These are phyloP conservation scores for Corythucha ciliata DNA, from an alignment of 2,888 invertebrate genomes.

Conservation along the genomic window DNA sequence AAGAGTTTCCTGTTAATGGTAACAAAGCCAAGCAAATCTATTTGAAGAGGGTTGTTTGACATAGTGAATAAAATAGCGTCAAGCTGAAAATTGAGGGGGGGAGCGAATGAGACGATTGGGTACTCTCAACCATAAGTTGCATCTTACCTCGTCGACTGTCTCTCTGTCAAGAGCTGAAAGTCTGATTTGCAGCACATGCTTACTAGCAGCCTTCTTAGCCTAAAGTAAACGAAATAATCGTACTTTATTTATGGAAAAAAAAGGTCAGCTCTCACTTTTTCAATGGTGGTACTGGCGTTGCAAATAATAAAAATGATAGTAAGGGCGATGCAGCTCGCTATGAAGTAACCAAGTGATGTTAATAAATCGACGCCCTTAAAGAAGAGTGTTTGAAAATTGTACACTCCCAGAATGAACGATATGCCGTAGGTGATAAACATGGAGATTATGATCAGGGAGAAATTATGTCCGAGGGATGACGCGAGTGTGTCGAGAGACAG, in stretches of 20 bases:
- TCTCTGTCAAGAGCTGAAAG: no score
- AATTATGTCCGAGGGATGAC: slow-evolving; percentile 16
- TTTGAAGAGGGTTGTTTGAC: slow-evolving; percentile 16
- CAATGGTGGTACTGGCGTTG: no score
- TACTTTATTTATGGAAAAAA: no score
- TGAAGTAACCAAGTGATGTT: slow-evolving; percentile 22
- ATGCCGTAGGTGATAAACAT: slow-evolving; percentile 25
- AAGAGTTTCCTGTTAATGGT: slow-evolving; percentile 22
- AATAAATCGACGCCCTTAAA: slow-evolving; percentile 4
- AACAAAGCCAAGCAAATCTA: slow-evolving; percentile 23
- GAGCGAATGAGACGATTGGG: no score
- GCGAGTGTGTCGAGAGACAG: slow-evolving; percentile 16
- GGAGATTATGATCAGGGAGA: slow-evolving; percentile 19
- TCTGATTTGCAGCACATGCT: no score
- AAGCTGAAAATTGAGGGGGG: no score
- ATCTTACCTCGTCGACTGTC: no score
- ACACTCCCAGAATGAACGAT: slow-evolving; percentile 26
- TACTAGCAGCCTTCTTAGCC: no score
- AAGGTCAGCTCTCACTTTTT: no score
- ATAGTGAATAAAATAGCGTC: no score
- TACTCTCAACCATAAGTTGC: no score
- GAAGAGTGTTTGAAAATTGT: slow-evolving; percentile 20
- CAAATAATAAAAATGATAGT: slow-evolving; percentile 20
- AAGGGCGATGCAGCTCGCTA: slow-evolving; percentile 18
- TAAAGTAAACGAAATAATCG: no score